A percentile compares a stretch with the other conserved stretches of the same genome.
phyloP scores from a whole-genome alignment of 2,113 vertebrate species.

The Thinocorus orbignyianus region DNA sequence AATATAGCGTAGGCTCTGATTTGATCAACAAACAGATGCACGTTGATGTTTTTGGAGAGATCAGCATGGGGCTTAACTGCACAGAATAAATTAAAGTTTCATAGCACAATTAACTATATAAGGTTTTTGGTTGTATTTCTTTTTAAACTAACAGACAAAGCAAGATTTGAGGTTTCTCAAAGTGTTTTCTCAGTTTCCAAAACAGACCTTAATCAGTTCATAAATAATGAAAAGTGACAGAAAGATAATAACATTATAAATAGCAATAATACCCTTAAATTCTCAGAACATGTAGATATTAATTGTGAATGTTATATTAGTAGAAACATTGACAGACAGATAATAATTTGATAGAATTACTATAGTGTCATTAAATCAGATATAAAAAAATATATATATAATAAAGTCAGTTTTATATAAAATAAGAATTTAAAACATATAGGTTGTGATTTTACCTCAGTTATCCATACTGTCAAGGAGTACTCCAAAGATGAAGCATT shows the following conservation, averaged over 20 bases:
- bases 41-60: neutral
- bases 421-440: neutral
- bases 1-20: neutral
- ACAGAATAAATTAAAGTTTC: neutral
- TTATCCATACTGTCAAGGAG: neutral
- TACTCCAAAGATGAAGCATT: neutral
- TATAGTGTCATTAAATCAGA: neutral
- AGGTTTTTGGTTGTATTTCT: neutral
- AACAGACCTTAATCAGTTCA: neutral
- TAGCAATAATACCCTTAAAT: neutral
- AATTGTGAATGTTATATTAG: neutral
- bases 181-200: neutral
- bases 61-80: neutral
- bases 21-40: neutral
- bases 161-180: neutral
- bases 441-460: neutral
- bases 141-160: neutral
- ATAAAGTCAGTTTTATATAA: neutral
- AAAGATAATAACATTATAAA: neutral
- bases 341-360: neutral
- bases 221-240: neutral
- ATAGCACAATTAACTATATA: neutral
- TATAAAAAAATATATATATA: neutral
- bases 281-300: neutral
- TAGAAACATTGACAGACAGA: neutral